Conservation (phyloP, 2,797 vertebrate species). For the Gadopsis bispinosus region DNA sequence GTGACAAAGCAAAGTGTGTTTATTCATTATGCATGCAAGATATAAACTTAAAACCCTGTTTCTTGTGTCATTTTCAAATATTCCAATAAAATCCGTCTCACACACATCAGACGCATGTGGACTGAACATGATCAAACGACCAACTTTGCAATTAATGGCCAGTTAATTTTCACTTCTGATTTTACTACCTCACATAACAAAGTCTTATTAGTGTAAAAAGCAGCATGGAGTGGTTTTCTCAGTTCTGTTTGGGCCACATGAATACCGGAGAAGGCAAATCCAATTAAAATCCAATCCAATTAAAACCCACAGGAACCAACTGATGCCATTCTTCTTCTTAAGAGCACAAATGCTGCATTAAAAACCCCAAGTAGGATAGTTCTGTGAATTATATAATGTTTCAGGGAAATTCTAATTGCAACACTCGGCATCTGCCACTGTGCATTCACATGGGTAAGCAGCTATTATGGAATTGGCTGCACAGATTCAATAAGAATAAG, state of each 20-base stretch:
- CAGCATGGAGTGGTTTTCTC: neutral
- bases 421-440: neutral
- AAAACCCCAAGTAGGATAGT: neutral
- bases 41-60: neutral
- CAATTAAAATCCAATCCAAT: constrained; percentile 11
- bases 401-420: neutral
- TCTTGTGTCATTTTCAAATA: neutral
- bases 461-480: neutral
- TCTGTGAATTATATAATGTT: neutral
- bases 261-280: neutral
- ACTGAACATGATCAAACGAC: neutral
- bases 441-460: neutral
- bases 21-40: neutral
- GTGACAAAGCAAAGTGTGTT: neutral
- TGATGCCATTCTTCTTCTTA: neutral
- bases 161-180: neutral
- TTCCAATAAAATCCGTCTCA: neutral
- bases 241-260: neutral
- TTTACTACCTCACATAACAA: neutral
- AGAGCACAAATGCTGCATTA: neutral
- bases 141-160: neutral
- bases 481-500: neutral
- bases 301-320: neutral
- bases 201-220: neutral
- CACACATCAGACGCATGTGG: neutral